A percentile compares a stretch with the other conserved stretches of the same genome.
Evolutionary conservation across 2,797 vertebrate genomes (phyloP).

Genomic region (Discoglossus pictus): DNA sequence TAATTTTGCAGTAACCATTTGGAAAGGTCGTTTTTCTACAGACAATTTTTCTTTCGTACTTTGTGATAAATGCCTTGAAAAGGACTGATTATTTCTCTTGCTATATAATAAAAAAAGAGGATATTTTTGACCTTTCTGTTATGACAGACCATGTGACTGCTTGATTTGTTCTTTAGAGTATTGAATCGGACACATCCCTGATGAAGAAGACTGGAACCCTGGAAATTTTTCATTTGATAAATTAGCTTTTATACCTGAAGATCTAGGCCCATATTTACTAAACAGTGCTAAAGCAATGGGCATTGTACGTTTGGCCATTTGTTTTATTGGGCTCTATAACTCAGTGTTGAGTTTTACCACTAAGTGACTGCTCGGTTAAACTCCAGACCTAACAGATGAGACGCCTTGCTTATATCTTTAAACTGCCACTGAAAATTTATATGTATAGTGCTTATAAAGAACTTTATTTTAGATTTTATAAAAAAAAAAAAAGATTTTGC

Average conservation of each 20-base stretch:
- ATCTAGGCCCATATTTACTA: slow-evolving; percentile 41
- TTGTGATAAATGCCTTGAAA: slow-evolving; percentile 26
- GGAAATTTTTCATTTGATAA: slow-evolving; percentile 31
- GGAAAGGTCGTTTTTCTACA: slow-evolving; percentile 39
- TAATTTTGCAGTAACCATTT: slow-evolving; percentile 36
- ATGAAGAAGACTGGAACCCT: slow-evolving; percentile 32
- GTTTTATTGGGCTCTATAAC: neutral
- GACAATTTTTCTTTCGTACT: slow-evolving; percentile 37
- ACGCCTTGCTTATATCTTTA: no score
- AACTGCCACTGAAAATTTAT: no score
- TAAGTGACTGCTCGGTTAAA: slow-evolving; percentile 17
- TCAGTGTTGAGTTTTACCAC: slow-evolving; percentile 1
- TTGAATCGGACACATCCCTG: slow-evolving; percentile 29
- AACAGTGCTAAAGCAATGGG: slow-evolving; percentile 7
- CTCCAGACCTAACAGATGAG: no score
- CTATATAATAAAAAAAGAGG: slow-evolving; percentile 40
- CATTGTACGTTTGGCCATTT: slow-evolving; percentile 2
- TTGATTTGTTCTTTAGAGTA: slow-evolving; percentile 41
- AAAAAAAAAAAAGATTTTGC: no score
- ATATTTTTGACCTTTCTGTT: slow-evolving; percentile 46
- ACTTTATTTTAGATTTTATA: no score
- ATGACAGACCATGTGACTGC: slow-evolving; percentile 38
- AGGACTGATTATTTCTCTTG: slow-evolving; percentile 36
- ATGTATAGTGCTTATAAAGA: no score
- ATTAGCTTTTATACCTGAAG: slow-evolving; percentile 27